Evolutionary conservation across 2,888 invertebrate genomes (phyloP), one percentile per base, ranked within the genome.

Genomic region (Salticus scenicus): DNA sequence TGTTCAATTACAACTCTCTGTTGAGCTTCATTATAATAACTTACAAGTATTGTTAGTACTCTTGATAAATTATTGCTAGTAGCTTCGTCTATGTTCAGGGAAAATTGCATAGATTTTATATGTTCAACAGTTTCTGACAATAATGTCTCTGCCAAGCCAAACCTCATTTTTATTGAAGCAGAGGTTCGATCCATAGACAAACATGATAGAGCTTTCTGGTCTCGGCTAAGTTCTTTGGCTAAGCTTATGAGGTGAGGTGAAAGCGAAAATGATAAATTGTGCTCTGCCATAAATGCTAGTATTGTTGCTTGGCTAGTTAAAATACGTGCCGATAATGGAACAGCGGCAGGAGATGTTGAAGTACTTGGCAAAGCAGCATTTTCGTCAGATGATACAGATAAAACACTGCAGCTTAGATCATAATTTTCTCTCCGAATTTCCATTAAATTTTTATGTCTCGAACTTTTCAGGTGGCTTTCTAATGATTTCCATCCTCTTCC

Each of bases 41-140:
- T 67, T 8, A 67, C 67, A n/a, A 67, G 33, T n/a, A 67, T n/a
- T 27, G 67, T n/a, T 31, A 67, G n/a, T n/a, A 67, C 67, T 17
- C 14, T 28, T 14, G 14, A 10, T 0, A 31, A 12, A 33, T 67
- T 67, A 24, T 67, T 67, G 12, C 67, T 67, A 2, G 67, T 30
- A 2, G 67, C 14, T 30, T 67, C 67, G 28, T 67, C 67, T 17
- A 28, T 33, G 14, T 67, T 67, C n/a, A 67, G 20, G 2, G n/a
- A 71, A 41, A n/a, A 41, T 0, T 41, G 5, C 10, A 41, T 14
- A 4, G 12, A 20, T 27, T 71, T 14, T n/a, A 42, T 4, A 37
- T 77, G 63, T 42, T 57, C 20, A 24, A 57, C 0, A 4, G 57
- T 57, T 57, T 57, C 57, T 1, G 17, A n/a, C 14, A n/a, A n/a